Percentiles rank a stretch among this genome's conserved stretches.
Evolutionary conservation across 2,888 invertebrate genomes (phyloP).

Genomic region (Sycophila texana): DNA sequence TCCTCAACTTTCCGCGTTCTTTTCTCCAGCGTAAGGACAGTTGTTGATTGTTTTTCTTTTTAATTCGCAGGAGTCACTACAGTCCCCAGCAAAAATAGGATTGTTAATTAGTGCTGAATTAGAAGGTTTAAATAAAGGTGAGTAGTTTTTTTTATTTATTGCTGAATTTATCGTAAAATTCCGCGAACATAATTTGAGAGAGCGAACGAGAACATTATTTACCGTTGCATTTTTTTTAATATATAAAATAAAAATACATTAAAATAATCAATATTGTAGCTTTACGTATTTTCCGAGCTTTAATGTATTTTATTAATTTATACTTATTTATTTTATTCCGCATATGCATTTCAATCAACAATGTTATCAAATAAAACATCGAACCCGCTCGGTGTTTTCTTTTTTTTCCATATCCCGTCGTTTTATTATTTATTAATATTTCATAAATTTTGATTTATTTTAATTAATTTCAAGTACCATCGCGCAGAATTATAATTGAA

Average conservation of each 20-base stretch:
- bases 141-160: slow-evolving; percentile 17
- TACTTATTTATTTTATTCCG: slow-evolving; percentile 43
- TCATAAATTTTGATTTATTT: slow-evolving; percentile 56
- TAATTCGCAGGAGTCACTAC: slow-evolving; percentile 2
- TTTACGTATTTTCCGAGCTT: background rate
- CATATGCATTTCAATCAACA: slow-evolving; percentile 50
- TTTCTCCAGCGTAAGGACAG: slow-evolving; percentile 7
- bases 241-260: background rate
- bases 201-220: background rate
- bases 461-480: slow-evolving; percentile 56
- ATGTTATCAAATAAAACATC: slow-evolving; percentile 40
- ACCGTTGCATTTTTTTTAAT: too few species aligned
- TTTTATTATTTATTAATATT: slow-evolving; percentile 52
- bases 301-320: slow-evolving; percentile 22
- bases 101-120: slow-evolving; percentile 4
- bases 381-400: background rate
- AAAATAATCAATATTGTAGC: slow-evolving; percentile 5
- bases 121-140: slow-evolving; percentile 14
- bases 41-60: slow-evolving; percentile 30
- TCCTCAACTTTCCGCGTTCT: slow-evolving; percentile 46
- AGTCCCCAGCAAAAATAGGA: slow-evolving; percentile 29
- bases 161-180: too few species aligned
- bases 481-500: slow-evolving; percentile 56
- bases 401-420: slow-evolving; percentile 17
- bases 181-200: background rate